Conservation (phyloP, 2,113 vertebrate species). For the Suncus etruscus region DNA sequence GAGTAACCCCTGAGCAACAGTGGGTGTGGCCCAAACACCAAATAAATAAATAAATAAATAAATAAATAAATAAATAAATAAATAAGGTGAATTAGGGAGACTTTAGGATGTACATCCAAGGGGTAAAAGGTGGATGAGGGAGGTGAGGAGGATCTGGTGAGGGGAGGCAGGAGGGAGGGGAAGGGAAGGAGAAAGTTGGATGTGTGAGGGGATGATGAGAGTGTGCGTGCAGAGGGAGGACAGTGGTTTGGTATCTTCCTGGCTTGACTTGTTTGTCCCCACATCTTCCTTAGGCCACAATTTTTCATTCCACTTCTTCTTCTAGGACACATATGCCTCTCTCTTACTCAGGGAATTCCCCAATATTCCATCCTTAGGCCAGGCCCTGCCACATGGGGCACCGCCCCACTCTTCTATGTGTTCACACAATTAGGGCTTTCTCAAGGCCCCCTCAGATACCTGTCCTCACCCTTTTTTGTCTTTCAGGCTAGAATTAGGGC, state of each 20-base stretch:
- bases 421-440: slow-evolving; percentile 46
- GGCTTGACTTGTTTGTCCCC: slow-evolving; percentile 47
- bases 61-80: too few species aligned
- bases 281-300: slow-evolving; percentile 46
- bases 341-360: slow-evolving; percentile 56
- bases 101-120: too few species aligned
- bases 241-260: neutral
- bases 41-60: too few species aligned
- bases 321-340: slow-evolving; percentile 73
- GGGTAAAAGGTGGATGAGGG: too few species aligned
- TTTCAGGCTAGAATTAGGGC: slow-evolving; percentile 49
- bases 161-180: neutral
- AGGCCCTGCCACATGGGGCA: slow-evolving; percentile 59
- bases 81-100: too few species aligned
- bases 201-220: too few species aligned
- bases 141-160: neutral
- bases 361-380: slow-evolving; percentile 61
- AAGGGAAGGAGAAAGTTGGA: too few species aligned
- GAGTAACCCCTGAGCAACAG: too few species aligned
- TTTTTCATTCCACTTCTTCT: slow-evolving; percentile 66
- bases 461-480: slow-evolving; percentile 38
- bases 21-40: too few species aligned
- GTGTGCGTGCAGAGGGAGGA: too few species aligned
- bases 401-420: slow-evolving; percentile 19
- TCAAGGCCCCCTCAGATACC: neutral